A percentile compares a stretch with the other conserved stretches of the same genome.
Conservation (phyloP, 2,797 vertebrate species). For the Chiroxiphia lanceolata region DNA sequence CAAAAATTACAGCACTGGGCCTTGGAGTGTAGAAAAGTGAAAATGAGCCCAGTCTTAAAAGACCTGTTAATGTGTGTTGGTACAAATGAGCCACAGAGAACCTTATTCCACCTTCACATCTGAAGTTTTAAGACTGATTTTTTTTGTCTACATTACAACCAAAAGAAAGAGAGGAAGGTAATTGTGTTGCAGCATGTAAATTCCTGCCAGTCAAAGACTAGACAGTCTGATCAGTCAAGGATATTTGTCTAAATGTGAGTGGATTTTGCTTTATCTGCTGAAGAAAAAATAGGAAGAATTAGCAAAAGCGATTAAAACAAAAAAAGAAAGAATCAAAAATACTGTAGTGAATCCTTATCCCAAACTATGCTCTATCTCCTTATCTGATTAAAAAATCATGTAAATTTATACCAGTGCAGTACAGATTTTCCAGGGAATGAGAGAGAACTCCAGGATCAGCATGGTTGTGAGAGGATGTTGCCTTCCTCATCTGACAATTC, state of each 20-base stretch:
- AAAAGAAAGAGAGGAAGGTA: neutral
- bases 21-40: neutral
- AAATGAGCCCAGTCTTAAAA: neutral
- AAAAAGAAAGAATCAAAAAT: neutral
- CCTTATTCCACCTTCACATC: neutral
- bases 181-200: neutral
- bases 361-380: neutral
- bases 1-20: neutral
- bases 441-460: neutral
- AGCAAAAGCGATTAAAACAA: neutral
- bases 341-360: neutral
- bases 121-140: neutral
- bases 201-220: neutral
- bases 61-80: neutral
- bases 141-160: neutral
- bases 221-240: neutral
- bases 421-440: neutral
- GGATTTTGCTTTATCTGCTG: neutral
- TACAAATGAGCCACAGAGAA: neutral
- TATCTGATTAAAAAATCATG: accelerated
- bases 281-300: neutral
- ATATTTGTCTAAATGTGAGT: neutral
- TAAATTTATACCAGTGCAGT: neutral
- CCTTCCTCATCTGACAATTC: neutral
- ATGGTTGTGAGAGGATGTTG: neutral